Base-by-base conservation (phyloP, 2,888 invertebrate genomes). In the Eupithecia subumbrata region DNA sequence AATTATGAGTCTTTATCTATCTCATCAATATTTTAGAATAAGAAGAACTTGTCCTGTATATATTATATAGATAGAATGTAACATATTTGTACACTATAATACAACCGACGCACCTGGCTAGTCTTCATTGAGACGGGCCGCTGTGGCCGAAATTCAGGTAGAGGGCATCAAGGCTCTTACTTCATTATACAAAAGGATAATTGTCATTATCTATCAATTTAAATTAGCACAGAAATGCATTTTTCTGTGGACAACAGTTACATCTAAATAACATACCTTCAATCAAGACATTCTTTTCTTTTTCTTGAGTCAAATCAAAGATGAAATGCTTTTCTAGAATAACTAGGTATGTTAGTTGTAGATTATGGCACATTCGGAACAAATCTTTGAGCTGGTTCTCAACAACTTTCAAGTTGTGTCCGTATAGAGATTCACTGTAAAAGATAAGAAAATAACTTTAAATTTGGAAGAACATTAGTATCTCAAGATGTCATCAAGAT, bases 401-500 rank as follows among this genome's bases (percentile, higher is more conserved):
- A 25, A 94, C 88, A 76, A 75, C 80, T 63, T 78, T 85, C 72
- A 95, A 82, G 60, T 87, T 82, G 5, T 74, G 80, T 11, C 95
- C 92, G 85, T 95, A 95, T 0, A 92, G 56, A 16, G 81, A 79
- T 86, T 92, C 93, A 89, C 95, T 95, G 85, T 68, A 89, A 80
- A 25, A n/a, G 16, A 67, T 37, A 43, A 40, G 18, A 64, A 64
- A 34, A 18, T 34, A 18, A 64, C 18, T 25, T 56, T 56, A 56
- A 22, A 56, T 22, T 56, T 22, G 22, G 11, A 56, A 56, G 11
- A 56, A 1, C 56, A 56, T 56, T 30, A 1, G 9, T 56, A 22
- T 56, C 2, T n/a, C 11, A 56, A 56, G n/a, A n/a, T 22, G 22
- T 22, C 22, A 56, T 22, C 52, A 56, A 56, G n/a, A 56, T 56